phyloP scores from a whole-genome alignment of 37 sponge, comb jelly and placozoan species.

The Oopsacas minuta region DNA sequence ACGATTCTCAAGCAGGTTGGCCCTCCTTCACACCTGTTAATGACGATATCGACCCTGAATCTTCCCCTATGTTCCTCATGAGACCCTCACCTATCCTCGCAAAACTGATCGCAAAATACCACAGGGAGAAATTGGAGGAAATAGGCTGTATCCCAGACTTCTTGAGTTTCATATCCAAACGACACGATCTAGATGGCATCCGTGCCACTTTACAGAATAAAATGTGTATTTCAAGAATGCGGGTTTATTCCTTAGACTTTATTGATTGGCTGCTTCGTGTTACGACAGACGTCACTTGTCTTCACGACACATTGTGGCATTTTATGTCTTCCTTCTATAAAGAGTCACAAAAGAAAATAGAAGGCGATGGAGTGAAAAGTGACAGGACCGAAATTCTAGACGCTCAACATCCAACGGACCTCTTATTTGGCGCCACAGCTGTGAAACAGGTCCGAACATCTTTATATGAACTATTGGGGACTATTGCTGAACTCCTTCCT shows the following conservation, averaged over 20 bases:
- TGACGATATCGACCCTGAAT: neutral
- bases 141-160: slow-evolving; percentile 3
- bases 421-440: neutral
- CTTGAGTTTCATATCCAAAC: slow-evolving; percentile 21
- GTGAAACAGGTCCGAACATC: neutral
- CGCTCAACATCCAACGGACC: neutral
- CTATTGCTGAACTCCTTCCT: neutral
- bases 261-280: slow-evolving; percentile 52
- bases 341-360: slow-evolving; percentile 46
- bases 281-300: slow-evolving; percentile 32
- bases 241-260: slow-evolving; percentile 27
- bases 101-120: neutral
- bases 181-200: slow-evolving; percentile 67
- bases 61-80: neutral
- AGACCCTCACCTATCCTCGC: neutral
- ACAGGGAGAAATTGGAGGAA: neutral
- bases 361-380: slow-evolving; percentile 35
- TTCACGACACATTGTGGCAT: slow-evolving; percentile 82
- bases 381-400: neutral
- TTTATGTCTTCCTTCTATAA: slow-evolving; percentile 43
- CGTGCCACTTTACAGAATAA: slow-evolving; percentile 59
- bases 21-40: neutral
- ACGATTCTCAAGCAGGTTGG: neutral
- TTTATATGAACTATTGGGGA: slow-evolving; percentile 25
- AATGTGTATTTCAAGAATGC: slow-evolving; percentile 33